A percentile compares a stretch with the other conserved stretches of the same genome.
phyloP scores from a whole-genome alignment of 1,140 invertebrate species.

The Mercenaria mercenaria region DNA sequence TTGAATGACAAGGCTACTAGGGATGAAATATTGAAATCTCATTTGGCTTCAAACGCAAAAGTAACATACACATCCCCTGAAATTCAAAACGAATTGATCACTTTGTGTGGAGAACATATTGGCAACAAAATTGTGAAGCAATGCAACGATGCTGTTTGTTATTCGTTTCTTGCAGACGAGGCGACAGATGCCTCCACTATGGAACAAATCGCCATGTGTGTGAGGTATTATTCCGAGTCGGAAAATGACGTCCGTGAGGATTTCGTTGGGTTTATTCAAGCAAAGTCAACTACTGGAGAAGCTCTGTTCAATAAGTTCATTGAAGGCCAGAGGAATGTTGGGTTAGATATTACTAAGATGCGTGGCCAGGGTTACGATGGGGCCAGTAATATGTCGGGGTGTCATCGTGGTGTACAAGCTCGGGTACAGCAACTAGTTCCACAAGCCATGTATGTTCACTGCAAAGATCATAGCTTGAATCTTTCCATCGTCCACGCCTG shows the following conservation, averaged over 20 bases:
- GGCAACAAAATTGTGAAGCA: not conserved
- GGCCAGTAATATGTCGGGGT: conserved; percentile 10
- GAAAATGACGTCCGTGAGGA: not conserved
- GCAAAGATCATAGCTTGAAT: conserved; percentile 28
- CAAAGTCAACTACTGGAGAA: conserved; percentile 14
- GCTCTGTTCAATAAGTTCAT: conserved; percentile 34
- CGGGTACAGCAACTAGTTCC: conserved; percentile 1
- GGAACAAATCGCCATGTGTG: conserved; percentile 29
- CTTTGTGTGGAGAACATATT: not conserved
- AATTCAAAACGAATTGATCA: conserved; percentile 5
- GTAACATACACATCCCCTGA: not conserved
- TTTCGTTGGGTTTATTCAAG: not conserved
- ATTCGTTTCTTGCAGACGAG: conserved; percentile 33
- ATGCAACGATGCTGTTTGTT: conserved; percentile 24
- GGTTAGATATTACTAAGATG: conserved; percentile 41
- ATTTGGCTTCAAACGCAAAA: not conserved
- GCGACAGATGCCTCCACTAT: not conserved
- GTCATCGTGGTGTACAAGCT: conserved; percentile 13
- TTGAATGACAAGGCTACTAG: not conserved
- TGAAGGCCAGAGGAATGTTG: not conserved
- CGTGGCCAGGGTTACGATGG: conserved; percentile 12
- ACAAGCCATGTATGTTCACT: conserved; percentile 37
- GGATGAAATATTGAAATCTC: conserved; percentile 12
- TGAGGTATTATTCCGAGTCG: not conserved
- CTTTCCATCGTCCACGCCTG: conserved; percentile 2